Percentiles rank a stretch among this genome's conserved stretches.
Conservation (phyloP, 2,113 vertebrate genomes). For the Malurus cyaneus region DNA sequence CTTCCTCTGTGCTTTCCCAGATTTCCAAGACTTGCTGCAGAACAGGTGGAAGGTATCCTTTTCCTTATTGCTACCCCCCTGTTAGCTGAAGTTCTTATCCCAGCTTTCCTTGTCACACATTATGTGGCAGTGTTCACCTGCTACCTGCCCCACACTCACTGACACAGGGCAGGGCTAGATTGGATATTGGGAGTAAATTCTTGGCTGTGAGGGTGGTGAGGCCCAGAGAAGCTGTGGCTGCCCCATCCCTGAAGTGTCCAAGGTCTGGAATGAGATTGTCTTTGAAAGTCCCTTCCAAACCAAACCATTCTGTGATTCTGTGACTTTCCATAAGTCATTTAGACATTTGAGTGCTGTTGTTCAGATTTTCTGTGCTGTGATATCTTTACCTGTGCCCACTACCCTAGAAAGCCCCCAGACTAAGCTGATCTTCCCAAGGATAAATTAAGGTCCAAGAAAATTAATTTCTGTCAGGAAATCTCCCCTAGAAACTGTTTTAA, state of each 20-base stretch:
- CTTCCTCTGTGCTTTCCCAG: not conserved
- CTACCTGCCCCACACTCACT: too few species aligned
- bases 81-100: too few species aligned
- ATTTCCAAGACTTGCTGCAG: not conserved
- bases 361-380: not conserved
- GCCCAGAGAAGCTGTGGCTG: not conserved
- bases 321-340: not conserved
- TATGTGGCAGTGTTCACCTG: too few species aligned
- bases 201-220: not conserved
- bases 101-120: too few species aligned
- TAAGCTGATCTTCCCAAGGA: not conserved
- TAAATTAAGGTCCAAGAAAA: not conserved
- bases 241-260: not conserved
- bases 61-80: too few species aligned
- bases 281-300: not conserved
- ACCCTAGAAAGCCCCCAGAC: not conserved
- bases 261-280: fast-evolving
- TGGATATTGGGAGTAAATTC: not conserved
- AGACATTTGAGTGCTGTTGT: not conserved
- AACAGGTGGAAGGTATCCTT: too few species aligned
- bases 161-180: not conserved
- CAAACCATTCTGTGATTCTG: not conserved
- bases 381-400: not conserved
- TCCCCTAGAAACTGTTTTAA: not conserved
- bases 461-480: not conserved